Evolutionary conservation across 2,797 vertebrate species (phyloP), one percentile per base, ranked within the genome.

Genomic region (Ctenopoma kingsleyae): DNA sequence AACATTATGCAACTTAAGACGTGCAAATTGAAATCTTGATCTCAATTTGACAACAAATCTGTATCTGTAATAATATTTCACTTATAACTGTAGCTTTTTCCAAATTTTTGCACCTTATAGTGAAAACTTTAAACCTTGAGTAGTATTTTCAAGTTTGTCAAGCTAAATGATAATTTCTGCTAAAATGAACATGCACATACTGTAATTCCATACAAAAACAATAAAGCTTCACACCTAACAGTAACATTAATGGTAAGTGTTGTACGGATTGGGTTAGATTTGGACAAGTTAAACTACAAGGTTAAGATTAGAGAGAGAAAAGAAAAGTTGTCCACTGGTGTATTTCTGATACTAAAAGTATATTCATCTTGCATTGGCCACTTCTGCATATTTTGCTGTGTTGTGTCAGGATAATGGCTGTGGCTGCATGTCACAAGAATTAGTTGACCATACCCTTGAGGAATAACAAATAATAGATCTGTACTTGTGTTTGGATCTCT

Each of bases 321-420:
- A 3, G 12, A 43, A 43, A 17, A 17, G 15, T 32, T 32, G 30
- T 32, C 30, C 9, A 8, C 30, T 32, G 25, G 25, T 27, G 25
- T 27, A 27, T 27, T 27, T 27, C 25, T 27, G 25, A 5, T 27
- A 32, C 30, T 32, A 32, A 32, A 12, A 12, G 9, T 25, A 12
- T 11, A 8, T 46, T 74, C 49, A 67, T 65, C 23, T 43, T 20
- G 1, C 40, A 55, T 15, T 60, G 67, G 62, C 22, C 58, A 52
- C 44, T 55, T 54, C 16, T 40, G 41, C 9, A 46, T 32, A 17
- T 55, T 57, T 23, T 56, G 40, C 59, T 48, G 19, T 12, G n/a
- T 68, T 58, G 47, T 11, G 2, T 40, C 54, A 57, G 20, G 27
- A 50, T 59, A 47, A 53, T 7, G 27, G 47, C 35, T 36, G 35